Evolutionary conservation across 2,888 invertebrate genomes (phyloP).

Genomic region (Rhodophaea formosa): DNA sequence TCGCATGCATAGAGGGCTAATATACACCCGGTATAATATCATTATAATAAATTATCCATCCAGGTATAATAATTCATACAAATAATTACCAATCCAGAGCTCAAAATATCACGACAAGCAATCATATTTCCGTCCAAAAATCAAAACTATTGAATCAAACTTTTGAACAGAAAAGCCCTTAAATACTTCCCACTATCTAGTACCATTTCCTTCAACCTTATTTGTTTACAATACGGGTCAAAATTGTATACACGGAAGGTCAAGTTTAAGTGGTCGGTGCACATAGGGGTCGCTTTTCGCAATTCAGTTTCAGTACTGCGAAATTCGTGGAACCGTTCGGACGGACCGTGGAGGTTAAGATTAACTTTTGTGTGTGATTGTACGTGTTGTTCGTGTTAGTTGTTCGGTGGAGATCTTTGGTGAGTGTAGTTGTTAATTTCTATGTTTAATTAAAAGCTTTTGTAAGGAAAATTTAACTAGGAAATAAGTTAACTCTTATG

Average conservation of each 20-base stretch:
- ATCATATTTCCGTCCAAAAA: neutral
- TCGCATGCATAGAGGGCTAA: too few relatives aligned
- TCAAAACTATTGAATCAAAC: neutral
- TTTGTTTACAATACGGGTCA: neutral
- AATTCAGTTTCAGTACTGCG: neutral
- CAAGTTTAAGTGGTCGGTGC: neutral
- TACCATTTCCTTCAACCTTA: neutral
- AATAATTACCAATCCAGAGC: neutral
- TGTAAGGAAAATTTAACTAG: neutral
- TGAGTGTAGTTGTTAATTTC: neutral
- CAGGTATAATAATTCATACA: too few relatives aligned
- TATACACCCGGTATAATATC: too few relatives aligned
- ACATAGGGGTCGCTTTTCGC: neutral
- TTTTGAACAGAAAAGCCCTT: neutral
- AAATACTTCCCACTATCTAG: neutral
- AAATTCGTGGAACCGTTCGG: neutral
- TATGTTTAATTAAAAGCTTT: neutral
- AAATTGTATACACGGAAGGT: neutral
- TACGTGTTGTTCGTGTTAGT: neutral
- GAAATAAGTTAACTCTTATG: neutral
- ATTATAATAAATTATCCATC: too few relatives aligned
- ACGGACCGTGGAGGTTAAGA: constrained; percentile 1
- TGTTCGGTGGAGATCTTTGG: neutral
- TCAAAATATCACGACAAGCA: neutral
- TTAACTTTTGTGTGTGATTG: constrained; percentile 8